A percentile compares a stretch with the other conserved stretches of the same genome.
Conservation (phyloP, 2,888 invertebrate genomes). For the Nephrotoma guestfalica region DNA sequence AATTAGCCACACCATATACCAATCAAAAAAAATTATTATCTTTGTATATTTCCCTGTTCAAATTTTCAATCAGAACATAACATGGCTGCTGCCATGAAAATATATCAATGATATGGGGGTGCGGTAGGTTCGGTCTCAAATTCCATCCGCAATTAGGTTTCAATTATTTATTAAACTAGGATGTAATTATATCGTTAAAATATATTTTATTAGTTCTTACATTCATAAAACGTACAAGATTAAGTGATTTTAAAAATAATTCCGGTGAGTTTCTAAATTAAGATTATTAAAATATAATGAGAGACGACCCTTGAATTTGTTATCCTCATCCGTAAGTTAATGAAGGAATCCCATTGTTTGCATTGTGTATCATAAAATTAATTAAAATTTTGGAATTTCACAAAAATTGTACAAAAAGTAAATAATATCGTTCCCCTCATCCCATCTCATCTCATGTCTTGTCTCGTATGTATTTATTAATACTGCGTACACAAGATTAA, state of each 20-base stretch:
- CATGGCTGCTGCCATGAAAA: neutral
- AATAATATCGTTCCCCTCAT: neutral
- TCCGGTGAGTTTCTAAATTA: neutral
- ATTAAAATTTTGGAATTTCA: neutral
- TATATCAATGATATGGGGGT: neutral
- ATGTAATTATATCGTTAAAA: neutral
- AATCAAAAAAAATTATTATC: too few relatives aligned
- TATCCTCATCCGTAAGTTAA: neutral
- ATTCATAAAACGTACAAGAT: neutral
- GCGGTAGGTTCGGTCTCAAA: neutral
- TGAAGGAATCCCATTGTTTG: neutral
- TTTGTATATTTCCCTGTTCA: too few relatives aligned
- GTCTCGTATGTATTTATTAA: neutral
- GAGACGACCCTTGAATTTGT: neutral
- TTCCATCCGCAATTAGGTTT: neutral
- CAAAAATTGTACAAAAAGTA: neutral
- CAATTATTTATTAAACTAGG: neutral
- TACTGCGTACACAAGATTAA: neutral
- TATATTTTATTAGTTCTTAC: neutral
- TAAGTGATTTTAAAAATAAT: neutral
- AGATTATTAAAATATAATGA: neutral
- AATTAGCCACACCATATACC: too few relatives aligned
- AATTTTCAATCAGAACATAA: too few relatives aligned
- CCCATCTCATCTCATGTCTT: neutral
- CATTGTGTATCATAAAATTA: neutral